phyloP scores from a whole-genome alignment of 2,797 vertebrate genomes.

The Merluccius polli region DNA sequence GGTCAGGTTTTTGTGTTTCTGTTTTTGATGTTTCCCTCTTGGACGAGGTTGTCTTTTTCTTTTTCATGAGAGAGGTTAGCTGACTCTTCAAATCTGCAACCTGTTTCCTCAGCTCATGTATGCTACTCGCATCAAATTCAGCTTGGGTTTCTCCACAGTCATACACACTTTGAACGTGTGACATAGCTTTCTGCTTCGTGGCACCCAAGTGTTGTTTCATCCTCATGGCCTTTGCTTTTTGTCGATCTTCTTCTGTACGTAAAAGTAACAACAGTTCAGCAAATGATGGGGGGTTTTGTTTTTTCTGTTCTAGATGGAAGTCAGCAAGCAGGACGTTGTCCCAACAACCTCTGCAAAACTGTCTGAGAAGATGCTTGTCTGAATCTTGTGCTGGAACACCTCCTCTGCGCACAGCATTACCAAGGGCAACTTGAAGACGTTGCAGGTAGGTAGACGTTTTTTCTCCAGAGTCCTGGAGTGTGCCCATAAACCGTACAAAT shows the following conservation, averaged over 20 bases:
- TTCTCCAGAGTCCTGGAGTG: background rate
- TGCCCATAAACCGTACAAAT: conserved; percentile 4
- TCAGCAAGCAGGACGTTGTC: background rate
- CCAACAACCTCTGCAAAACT: too few relatives aligned
- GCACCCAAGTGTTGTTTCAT: conserved; percentile 5
- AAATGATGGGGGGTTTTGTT: background rate
- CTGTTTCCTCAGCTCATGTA: background rate
- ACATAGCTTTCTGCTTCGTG: background rate
- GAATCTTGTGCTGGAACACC: background rate
- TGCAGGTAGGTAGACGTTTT: conserved; percentile 4
- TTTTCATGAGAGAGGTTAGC: background rate
- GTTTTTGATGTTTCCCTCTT: background rate
- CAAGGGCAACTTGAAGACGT: accelerated
- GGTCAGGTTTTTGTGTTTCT: background rate
- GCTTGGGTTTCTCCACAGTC: background rate
- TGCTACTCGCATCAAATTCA: background rate
- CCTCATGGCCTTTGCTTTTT: background rate
- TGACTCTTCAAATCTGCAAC: background rate
- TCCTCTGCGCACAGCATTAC: background rate
- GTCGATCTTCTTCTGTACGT: conserved; percentile 4
- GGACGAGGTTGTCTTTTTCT: background rate
- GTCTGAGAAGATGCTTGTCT: conserved; percentile 12
- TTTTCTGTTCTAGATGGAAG: conserved; percentile 9
- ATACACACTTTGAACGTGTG: background rate
- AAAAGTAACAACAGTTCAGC: conserved; percentile 9